Evolutionary conservation across 1,140 invertebrate genomes (phyloP).

Genomic region (Drosophila lacertosa): DNA sequence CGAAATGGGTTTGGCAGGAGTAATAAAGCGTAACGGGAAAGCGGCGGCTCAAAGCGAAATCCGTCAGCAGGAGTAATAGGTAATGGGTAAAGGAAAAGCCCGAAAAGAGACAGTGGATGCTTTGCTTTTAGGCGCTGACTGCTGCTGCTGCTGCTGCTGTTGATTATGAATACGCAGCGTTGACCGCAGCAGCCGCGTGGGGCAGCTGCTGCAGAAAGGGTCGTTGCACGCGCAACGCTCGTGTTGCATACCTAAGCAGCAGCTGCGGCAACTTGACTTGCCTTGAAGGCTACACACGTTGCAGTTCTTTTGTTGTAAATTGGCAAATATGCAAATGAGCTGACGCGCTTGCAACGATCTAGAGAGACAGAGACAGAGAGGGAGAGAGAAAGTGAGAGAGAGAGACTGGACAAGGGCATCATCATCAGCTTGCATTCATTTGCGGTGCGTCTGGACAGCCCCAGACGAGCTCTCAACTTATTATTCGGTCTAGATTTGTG

Average conservation of each 20-base stretch:
- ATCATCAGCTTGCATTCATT: conserved; percentile 53
- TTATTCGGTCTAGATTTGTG: conserved; percentile 56
- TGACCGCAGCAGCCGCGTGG: conserved; percentile 43
- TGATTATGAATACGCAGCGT: conserved; percentile 70
- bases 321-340: conserved; percentile 74
- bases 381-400: background rate
- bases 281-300: conserved; percentile 58
- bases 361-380: conserved; percentile 12
- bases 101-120: conserved; percentile 35
- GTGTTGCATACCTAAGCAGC: conserved; percentile 69
- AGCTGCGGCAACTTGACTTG: background rate
- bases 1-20: conserved; percentile 59
- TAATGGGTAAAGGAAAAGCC: conserved; percentile 60
- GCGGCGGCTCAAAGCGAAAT: conserved; percentile 57
- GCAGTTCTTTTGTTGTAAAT: conserved; percentile 78
- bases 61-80: conserved; percentile 70
- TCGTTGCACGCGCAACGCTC: conserved; percentile 52
- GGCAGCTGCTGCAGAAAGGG: conserved; percentile 23
- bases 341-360: conserved; percentile 58
- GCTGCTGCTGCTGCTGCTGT: conserved; percentile 44
- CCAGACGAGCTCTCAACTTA: conserved; percentile 25
- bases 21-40: conserved; percentile 70
- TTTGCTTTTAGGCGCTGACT: conserved; percentile 9
- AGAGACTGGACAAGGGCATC: conserved; percentile 23
- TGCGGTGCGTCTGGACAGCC: conserved; percentile 33